A percentile compares a stretch with the other conserved stretches of the same genome.
These are phyloP conservation scores for Lamprotornis superbus DNA, from an alignment of 2,113 vertebrate species.

Conservation along the genomic window DNA sequence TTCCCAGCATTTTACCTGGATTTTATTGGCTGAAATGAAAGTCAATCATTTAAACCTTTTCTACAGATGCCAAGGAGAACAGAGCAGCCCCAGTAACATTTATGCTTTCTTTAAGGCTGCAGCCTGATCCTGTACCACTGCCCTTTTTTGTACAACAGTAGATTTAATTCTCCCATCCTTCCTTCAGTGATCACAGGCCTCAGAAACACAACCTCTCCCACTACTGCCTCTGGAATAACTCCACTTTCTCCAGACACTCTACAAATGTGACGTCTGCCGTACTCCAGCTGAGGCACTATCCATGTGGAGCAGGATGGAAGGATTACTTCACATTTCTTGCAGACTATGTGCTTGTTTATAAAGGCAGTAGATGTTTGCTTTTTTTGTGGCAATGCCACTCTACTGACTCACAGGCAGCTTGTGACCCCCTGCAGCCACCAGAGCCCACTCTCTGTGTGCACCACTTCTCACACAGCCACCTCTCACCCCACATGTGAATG, in stretches of 20 bases:
- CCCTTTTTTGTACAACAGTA: neutral
- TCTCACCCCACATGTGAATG: accelerated
- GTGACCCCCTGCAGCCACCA: neutral
- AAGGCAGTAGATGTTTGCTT: neutral
- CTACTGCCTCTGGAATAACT: neutral
- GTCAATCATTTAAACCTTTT: neutral
- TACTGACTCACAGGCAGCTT: neutral
- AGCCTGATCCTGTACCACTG: neutral
- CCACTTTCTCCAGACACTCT: neutral
- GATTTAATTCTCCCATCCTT: neutral
- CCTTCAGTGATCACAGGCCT: neutral
- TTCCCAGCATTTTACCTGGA: neutral
- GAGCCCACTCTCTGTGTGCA: accelerated
- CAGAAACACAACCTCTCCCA: neutral
- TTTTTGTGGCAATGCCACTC: neutral
- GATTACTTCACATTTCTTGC: neutral
- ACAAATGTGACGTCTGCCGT: accelerated
- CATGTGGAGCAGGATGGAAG: neutral
- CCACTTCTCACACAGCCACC: accelerated
- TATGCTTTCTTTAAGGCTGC: neutral
- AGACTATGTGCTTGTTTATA: neutral
- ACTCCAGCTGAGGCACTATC: neutral
- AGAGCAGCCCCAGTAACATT: neutral
- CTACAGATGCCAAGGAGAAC: neutral
- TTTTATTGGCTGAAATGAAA: neutral